Evolutionary conservation across 1,140 invertebrate genomes (phyloP).

Genomic region (Heliconius congener): DNA sequence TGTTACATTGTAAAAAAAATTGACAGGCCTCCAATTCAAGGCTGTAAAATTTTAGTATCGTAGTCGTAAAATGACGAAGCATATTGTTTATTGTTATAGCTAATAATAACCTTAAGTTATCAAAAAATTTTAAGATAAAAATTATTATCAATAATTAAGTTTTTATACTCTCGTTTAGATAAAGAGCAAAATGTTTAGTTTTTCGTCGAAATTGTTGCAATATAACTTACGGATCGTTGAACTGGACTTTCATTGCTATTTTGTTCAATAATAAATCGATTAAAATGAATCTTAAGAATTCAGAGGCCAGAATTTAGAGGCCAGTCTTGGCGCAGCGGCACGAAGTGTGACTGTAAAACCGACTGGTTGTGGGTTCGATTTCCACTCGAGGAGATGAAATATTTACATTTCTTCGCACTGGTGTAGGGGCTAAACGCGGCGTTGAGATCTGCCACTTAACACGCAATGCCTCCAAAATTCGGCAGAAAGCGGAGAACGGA

Average conservation of each 20-base stretch:
- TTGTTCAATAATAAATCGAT: not conserved
- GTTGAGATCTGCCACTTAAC: too few species aligned
- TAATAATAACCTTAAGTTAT: not conserved
- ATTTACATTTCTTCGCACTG: too few species aligned
- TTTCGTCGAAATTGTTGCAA: not conserved
- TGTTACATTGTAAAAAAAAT: not conserved
- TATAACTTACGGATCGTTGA: not conserved
- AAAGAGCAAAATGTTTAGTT: not conserved
- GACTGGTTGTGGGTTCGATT: too few species aligned
- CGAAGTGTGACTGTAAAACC: too few species aligned
- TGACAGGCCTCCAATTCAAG: not conserved
- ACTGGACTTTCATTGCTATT: not conserved
- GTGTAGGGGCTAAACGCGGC: too few species aligned
- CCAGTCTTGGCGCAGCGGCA: too few species aligned
- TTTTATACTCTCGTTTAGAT: slow-evolving; percentile 1
- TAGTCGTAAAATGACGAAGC: not conserved
- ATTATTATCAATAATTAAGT: not conserved
- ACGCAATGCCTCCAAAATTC: too few species aligned
- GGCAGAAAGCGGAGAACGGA: too few species aligned
- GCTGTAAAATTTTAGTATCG: not conserved
- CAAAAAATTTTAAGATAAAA: not conserved
- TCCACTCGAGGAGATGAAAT: too few species aligned
- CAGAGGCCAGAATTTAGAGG: too few species aligned
- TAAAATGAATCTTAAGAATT: not conserved
- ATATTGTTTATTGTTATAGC: not conserved